Evolutionary conservation across 2,797 vertebrate genomes (phyloP), one percentile per base, ranked within the genome.

Genomic region (Epinephelus coioides): DNA sequence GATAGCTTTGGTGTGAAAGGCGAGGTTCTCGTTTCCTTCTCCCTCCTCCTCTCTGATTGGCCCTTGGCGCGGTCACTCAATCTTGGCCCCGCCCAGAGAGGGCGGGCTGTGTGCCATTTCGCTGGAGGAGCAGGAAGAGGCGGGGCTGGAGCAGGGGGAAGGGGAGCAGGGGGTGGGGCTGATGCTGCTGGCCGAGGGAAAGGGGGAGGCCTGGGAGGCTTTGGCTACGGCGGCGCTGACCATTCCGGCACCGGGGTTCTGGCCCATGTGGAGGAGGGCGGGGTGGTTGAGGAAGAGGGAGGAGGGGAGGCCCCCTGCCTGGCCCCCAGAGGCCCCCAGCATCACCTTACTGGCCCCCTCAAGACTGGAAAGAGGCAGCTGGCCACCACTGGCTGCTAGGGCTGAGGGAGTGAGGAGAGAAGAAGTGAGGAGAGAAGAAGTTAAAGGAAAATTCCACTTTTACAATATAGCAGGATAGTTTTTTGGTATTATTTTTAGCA

Each of bases 361-460:
- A 97, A 97, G 97, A 96, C 96, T 97, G 96, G 97, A 96, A 97
- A 97, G 96, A 88, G 97, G 96, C 93, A 97, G 96, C 91, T 97
- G 96, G 90, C 97, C 97, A 97, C 97, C 97, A 97, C 96, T 97
- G 96, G 97, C 96, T 95, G 96, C 97, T 94, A 98, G 96, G 86
- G 97, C 97, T 98, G 90, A 81, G 57, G 76, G 68, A 85, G 60
- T 27, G 25, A 27, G 25, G 25, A 27, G 25, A 27, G 25, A 27
- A 27, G 65, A 50, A 85, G 12, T 66, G 23, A 73, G 21, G 13
- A 27, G 14, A 73, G 17, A 66, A 8, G 40, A 27, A n/a, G 14
- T 69, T 53, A 51, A 63, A 69, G 13, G 44, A 34, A 34, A 30
- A 44, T 55, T 53, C 2, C 13, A 59, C 21, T n/a, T 54, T 40